A percentile compares a stretch with the other conserved stretches of the same genome.
phyloP scores from a whole-genome alignment of 2,888 invertebrate species.

The Eucera pruinosa region DNA sequence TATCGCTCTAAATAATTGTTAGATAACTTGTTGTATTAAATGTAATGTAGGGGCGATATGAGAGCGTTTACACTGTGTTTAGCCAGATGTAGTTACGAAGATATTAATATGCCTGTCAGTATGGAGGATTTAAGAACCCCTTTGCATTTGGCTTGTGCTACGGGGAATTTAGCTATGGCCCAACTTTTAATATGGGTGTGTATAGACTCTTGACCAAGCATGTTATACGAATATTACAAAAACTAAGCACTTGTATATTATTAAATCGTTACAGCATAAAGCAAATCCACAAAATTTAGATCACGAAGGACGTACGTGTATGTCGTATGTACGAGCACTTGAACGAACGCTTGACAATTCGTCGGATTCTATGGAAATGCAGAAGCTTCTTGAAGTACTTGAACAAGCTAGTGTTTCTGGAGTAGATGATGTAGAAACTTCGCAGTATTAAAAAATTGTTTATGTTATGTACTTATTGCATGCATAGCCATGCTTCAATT shows the following conservation, averaged over 20 bases:
- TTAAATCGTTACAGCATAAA: conserved; percentile 90
- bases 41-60: conserved; percentile 87
- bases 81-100: conserved; percentile 88
- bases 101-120: conserved; percentile 91
- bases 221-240: conserved; percentile 31
- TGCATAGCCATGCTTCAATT: conserved; percentile 53
- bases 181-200: conserved; percentile 97
- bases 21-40: conserved; percentile 18
- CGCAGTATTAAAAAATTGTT: conserved; percentile 79
- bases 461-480: conserved; percentile 70
- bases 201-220: conserved; percentile 29
- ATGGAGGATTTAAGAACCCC: conserved; percentile 92
- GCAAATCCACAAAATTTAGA: conserved; percentile 96
- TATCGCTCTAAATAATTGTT: not conserved
- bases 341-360: conserved; percentile 81
- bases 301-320: conserved; percentile 92
- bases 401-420: conserved; percentile 81
- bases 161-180: conserved; percentile 94
- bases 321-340: conserved; percentile 90
- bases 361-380: conserved; percentile 81
- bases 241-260: conserved; percentile 10
- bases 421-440: conserved; percentile 78
- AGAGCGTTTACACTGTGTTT: conserved; percentile 88
- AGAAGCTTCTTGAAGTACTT: conserved; percentile 80
- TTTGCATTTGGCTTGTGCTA: conserved; percentile 95